Evolutionary conservation across 2,113 vertebrate species (phyloP).

Genomic region (Mormyrus iriodes): DNA sequence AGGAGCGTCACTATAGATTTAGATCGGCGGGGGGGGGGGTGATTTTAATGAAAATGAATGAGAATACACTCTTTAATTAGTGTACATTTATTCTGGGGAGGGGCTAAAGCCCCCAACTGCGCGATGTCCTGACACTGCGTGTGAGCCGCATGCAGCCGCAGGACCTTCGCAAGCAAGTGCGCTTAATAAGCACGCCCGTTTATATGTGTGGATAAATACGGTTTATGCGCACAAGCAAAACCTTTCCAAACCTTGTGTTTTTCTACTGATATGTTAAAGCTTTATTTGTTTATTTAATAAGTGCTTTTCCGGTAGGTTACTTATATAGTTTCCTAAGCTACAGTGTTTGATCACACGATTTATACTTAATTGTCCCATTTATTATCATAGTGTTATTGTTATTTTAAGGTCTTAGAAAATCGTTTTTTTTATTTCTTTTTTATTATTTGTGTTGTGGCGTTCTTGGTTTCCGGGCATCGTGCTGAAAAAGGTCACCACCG

Average conservation of each 20-base stretch:
- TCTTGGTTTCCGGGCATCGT: too few relatives aligned
- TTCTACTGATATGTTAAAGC: not conserved
- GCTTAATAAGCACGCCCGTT: too few relatives aligned
- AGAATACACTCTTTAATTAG: not conserved
- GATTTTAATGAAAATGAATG: not conserved
- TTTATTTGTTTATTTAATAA: not conserved
- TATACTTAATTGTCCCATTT: too few relatives aligned
- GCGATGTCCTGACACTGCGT: too few relatives aligned
- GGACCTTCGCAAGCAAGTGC: not conserved
- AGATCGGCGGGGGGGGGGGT: too few relatives aligned
- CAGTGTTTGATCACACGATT: too few relatives aligned
- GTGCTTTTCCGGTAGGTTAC: not conserved
- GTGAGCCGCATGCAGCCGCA: too few relatives aligned
- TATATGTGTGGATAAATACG: not conserved
- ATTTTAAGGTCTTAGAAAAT: not conserved
- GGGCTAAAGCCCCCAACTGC: not conserved
- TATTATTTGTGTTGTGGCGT: not conserved
- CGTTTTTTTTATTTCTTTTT: not conserved
- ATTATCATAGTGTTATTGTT: not conserved
- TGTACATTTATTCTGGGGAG: not conserved
- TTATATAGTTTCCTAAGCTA: not conserved
- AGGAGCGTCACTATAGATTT: not conserved
- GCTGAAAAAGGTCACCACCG: not conserved
- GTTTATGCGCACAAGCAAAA: not conserved
- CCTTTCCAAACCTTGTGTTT: not conserved